A percentile compares a stretch with the other conserved stretches of the same genome.
Conservation (phyloP, 2,797 vertebrate species). For the Macropus fuliginosus region DNA sequence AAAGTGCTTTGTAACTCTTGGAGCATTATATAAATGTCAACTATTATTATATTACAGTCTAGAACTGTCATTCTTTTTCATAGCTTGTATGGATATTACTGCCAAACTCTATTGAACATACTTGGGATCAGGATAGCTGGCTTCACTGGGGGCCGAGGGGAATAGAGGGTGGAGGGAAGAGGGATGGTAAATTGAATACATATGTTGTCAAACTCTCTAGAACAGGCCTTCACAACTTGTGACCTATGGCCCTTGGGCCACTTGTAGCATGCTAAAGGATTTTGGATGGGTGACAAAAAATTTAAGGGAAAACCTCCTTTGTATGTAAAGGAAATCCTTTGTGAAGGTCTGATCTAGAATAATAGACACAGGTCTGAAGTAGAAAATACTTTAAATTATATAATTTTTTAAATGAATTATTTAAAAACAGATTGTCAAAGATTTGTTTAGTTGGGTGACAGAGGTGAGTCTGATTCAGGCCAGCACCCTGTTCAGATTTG, state of each 20-base stretch:
- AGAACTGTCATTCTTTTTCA: constrained; percentile 35
- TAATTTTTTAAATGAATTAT: not conserved
- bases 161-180: not conserved
- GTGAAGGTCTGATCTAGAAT: not conserved
- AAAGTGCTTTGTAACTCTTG: not conserved
- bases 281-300: too few relatives aligned
- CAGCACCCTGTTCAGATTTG: not conserved
- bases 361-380: not conserved
- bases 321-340: too few relatives aligned
- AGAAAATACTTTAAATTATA: not conserved
- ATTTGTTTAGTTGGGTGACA: not conserved
- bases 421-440: not conserved
- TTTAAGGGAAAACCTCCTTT: too few relatives aligned
- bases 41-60: constrained; percentile 11
- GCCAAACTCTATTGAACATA: not conserved
- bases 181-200: not conserved
- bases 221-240: too few relatives aligned
- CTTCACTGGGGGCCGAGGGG: not conserved
- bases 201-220: not conserved
- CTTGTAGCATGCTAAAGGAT: too few relatives aligned
- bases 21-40: not conserved
- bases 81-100: constrained; percentile 15
- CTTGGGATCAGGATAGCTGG: not conserved
- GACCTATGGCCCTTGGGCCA: too few relatives aligned
- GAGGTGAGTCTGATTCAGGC: not conserved